Base-by-base conservation (phyloP, 2,888 invertebrate species). In the Drosophila emarginata region DNA sequence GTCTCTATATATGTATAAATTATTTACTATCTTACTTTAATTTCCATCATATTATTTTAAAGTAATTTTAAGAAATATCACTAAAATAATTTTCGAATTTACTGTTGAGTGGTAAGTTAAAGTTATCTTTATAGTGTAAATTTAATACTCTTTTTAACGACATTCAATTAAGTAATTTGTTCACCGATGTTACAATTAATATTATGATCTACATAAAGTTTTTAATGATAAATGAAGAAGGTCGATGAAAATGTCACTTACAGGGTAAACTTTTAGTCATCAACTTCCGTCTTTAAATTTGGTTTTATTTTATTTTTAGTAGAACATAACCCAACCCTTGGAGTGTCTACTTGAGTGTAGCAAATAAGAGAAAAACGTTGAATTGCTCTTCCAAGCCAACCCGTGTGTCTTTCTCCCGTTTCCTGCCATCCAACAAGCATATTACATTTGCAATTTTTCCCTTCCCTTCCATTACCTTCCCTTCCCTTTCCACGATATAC, bases 401-500 rank as follows among this genome's bases (percentile, higher is more conserved):
- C 45, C 50, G 18, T 26, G 37, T 37, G 15, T 32, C 39, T 40
- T 40, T 26, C 15, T 14, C 2, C 62, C 15, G n/a, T 11, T n/a
- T 2, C 14, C 21, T 32, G 9, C 36, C 21, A 15, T n/a, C 9
- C 74, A 63, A 70, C 85, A 82, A 83, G 77, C 80, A 68, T 85
- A 87, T 87, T 82, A 82, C 79, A 87, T 87, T 85, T 79, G 76
- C 83, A 82, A 87, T 82, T 81, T 85, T 87, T 77, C 65, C 79
- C 79, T 56, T 67, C 18, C 21, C 67, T 69, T 77, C 65, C 79
- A 77, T 56, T 67, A 11, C 21, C 67, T 69, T 23, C 23, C 23
- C 23, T 23, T 23, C 23, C 23, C 5, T 26, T 77, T 63, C 54
- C 61, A 51, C 56, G 18, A 14, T 54, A 18, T 5, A 21, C 15